Evolutionary conservation across 2,797 vertebrate species (phyloP), one percentile per base, ranked within the genome.

Genomic region (Discoglossus pictus): DNA sequence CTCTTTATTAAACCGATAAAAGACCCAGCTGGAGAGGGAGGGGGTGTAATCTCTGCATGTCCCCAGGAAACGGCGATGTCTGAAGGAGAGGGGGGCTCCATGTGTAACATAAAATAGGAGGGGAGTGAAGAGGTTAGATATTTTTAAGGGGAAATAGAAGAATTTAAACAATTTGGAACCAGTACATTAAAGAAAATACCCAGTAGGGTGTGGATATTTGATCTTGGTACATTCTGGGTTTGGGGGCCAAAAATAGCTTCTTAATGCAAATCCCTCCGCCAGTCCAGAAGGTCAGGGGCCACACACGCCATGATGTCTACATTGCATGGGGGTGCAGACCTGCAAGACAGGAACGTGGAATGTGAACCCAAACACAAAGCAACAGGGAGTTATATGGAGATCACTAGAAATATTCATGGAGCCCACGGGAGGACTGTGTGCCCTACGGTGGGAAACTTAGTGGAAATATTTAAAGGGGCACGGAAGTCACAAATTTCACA

Each of bases 1-100:
- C 52, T 53, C 42, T 62, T 63, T 70, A 70, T 70, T 70, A 70
- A 70, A 63, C 10, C 47, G 67, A 70, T 70, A 63, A 63, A 70
- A 69, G 58, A 42, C 51, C 34, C 43, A 62, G 55, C 59, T 51
- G 31, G 59, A 23, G 40, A 21, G 24, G 52, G 43, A 50, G 67
- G 23, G 44, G 67, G 43, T 42, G 31, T 47, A 63, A 63, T 69
- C 67, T 62, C 13, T 56, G 21, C 23, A 55, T 48, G 62, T 69
- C 59, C 53, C 34, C 35, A 55, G 59, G 67, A 69, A 56, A 69
- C 23, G 13, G 59, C 61, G 50, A 62, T 62, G 50, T 34, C 34
- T 62, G n/a, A 54, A 21, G 35, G 36, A 40, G 25, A 44, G 36
- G 43, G 23, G 7, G 6, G n/a, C 43, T 48, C 23, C 43, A 40